Evolutionary conservation across 2,797 vertebrate genomes (phyloP).

Genomic region (Silurus lanzhouensis): DNA sequence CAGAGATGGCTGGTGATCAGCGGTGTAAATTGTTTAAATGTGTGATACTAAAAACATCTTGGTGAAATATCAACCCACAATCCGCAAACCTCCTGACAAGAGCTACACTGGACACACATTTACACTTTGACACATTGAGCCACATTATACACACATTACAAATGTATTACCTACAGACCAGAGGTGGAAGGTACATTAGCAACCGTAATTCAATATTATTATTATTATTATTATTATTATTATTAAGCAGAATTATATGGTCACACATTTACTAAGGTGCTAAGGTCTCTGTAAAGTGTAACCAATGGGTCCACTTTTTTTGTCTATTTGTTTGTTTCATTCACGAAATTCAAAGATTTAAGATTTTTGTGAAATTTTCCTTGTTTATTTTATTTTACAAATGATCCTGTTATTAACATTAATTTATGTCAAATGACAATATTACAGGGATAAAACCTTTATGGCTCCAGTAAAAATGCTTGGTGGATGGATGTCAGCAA

Average conservation of each 20-base stretch:
- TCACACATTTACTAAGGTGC: too few relatives aligned
- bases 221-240: too few relatives aligned
- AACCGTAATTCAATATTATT: background rate
- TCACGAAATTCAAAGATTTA: too few relatives aligned
- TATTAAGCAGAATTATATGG: too few relatives aligned
- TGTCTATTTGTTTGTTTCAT: background rate
- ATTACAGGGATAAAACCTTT: background rate
- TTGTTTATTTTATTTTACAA: background rate
- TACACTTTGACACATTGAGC: background rate
- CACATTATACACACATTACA: background rate
- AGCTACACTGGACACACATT: background rate
- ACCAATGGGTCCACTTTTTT: background rate
- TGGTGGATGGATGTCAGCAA: too few relatives aligned
- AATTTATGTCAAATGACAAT: background rate
- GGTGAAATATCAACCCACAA: background rate
- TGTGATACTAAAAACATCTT: background rate
- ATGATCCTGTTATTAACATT: background rate
- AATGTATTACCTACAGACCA: background rate
- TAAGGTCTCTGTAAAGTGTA: background rate
- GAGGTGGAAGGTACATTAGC: background rate
- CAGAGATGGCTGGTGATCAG: constrained; percentile 7
- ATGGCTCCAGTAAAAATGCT: background rate
- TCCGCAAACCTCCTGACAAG: background rate
- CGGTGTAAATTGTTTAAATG: constrained; percentile 4
- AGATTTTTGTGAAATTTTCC: too few relatives aligned